Conservation (phyloP, 1,140 invertebrate genomes). For the Tyrophagus putrescentiae region DNA sequence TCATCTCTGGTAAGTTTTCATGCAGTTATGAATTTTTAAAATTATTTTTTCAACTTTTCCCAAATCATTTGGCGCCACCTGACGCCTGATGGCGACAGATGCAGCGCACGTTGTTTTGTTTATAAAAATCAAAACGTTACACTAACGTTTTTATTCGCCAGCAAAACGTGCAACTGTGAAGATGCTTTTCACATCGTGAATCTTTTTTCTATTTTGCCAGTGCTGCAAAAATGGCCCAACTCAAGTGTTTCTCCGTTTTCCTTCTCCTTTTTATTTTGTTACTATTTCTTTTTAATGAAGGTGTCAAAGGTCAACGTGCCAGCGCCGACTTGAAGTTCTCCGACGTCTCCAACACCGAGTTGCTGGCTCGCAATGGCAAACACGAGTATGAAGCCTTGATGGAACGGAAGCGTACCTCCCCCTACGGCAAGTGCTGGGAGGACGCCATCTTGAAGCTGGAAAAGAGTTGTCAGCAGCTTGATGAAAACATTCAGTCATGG, state of each 20-base stretch:
- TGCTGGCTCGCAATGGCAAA: neutral
- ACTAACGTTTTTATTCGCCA: too few relatives aligned
- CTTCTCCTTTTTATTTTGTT: neutral
- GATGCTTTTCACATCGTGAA: too few relatives aligned
- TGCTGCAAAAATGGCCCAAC: neutral
- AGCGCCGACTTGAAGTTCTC: too few relatives aligned
- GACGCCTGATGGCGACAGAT: too few relatives aligned
- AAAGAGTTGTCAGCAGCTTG: conserved; percentile 41
- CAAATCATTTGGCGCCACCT: too few relatives aligned
- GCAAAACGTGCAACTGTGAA: too few relatives aligned
- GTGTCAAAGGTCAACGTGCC: too few relatives aligned
- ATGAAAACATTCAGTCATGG: conserved; percentile 44
- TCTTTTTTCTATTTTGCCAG: neutral
- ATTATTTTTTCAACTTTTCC: too few relatives aligned
- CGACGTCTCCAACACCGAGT: neutral
- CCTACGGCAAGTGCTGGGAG: conserved; percentile 43
- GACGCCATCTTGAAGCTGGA: conserved; percentile 40
- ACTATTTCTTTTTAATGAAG: neutral
- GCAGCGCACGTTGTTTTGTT: too few relatives aligned
- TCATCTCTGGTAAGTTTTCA: too few relatives aligned
- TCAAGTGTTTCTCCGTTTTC: neutral
- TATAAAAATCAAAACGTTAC: too few relatives aligned
- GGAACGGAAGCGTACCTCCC: neutral
- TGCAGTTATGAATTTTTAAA: too few relatives aligned
- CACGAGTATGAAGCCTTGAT: conserved; percentile 11